These are phyloP conservation scores for Amblyraja radiata DNA, from an alignment of 2,797 vertebrate genomes.

Conservation along the genomic window DNA sequence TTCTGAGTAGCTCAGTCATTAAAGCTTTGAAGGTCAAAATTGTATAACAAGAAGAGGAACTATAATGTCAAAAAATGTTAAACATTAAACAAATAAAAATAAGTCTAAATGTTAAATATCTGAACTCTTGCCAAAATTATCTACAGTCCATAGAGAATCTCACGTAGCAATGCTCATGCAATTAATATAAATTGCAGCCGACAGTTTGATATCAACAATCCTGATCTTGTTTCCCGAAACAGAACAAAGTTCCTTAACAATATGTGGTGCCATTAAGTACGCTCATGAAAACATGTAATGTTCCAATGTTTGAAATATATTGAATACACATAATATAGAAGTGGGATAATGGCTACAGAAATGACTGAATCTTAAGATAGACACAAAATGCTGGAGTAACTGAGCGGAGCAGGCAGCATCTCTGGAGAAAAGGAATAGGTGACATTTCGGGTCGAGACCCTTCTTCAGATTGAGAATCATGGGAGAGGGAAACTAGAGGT, in stretches of 20 bases:
- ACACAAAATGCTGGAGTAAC: no score
- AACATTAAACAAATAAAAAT: constrained; percentile 15
- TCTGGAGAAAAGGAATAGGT: no score
- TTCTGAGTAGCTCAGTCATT: constrained; percentile 6
- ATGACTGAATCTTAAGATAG: background rate
- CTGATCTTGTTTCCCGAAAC: background rate
- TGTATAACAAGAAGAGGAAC: background rate
- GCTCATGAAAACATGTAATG: background rate
- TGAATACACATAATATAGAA: background rate
- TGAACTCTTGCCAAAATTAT: background rate
- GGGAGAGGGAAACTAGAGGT: no score
- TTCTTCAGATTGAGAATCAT: no score
- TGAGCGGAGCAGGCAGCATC: no score
- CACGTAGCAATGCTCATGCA: no score
- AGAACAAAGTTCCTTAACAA: background rate
- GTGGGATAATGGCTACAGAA: background rate
- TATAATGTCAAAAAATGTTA: background rate
- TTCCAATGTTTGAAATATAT: background rate
- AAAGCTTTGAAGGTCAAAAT: constrained; percentile 32
- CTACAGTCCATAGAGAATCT: background rate
- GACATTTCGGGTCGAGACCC: no score
- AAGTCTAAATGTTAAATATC: constrained; percentile 2
- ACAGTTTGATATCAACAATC: background rate
- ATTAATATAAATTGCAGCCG: background rate
- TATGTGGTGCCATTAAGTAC: no score